Evolutionary conservation across 1,140 invertebrate species (phyloP).

Genomic region (Luehdorfia chinensis): DNA sequence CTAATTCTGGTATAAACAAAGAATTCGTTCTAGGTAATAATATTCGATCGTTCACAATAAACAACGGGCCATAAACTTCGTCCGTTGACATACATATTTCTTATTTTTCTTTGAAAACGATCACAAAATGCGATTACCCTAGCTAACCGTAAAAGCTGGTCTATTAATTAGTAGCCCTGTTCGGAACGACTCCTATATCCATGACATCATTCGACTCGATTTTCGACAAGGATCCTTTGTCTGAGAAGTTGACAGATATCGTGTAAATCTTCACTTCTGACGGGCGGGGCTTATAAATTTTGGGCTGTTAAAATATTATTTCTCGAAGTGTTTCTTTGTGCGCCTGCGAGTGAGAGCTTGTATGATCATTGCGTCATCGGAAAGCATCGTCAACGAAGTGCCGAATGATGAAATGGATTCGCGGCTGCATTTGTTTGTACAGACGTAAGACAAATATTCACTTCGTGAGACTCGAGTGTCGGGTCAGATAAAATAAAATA

Average conservation of each 20-base stretch:
- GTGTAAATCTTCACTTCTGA: constrained; percentile 63
- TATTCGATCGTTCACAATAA: constrained; percentile 51
- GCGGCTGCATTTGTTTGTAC: constrained; percentile 61
- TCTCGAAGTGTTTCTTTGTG: constrained; percentile 43
- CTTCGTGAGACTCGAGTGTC: constrained; percentile 36
- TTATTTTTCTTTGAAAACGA: constrained; percentile 67
- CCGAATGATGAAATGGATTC: constrained; percentile 65
- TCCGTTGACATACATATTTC: constrained; percentile 58
- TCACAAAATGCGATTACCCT: constrained; percentile 48
- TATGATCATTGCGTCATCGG: constrained; percentile 52
- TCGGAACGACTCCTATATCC: constrained; percentile 32
- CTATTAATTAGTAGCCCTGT: constrained; percentile 65
- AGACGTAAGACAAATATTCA: constrained; percentile 48
- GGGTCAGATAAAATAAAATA: constrained; percentile 37
- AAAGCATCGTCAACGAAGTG: constrained; percentile 49
- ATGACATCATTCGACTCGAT: constrained; percentile 64
- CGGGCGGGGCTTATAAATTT: constrained; percentile 60
- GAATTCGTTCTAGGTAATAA: constrained; percentile 50
- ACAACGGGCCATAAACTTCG: constrained; percentile 59
- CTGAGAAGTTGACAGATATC: constrained; percentile 46
- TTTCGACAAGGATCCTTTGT: constrained; percentile 64
- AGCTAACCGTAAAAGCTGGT: constrained; percentile 53
- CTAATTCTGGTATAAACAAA: constrained; percentile 41
- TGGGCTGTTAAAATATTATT: constrained; percentile 59
- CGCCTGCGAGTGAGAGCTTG: constrained; percentile 23